Conservation (phyloP, 1,140 invertebrate species). For the Drosophila lowei region DNA sequence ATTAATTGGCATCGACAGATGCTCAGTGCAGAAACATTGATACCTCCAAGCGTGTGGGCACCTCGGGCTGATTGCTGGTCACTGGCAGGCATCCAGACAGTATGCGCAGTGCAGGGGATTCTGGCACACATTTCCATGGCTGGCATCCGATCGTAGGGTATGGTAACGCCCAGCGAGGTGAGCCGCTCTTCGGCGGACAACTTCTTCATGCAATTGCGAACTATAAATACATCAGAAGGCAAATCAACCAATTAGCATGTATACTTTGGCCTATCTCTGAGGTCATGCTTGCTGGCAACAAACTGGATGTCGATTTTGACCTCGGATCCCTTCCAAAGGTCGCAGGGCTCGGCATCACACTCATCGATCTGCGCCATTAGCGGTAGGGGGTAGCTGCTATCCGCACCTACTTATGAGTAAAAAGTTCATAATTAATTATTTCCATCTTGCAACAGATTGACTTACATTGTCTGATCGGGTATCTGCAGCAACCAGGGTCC, state of each 20-base stretch:
- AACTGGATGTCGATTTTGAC: constrained; percentile 69
- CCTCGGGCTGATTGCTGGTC: constrained; percentile 54
- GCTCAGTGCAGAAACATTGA: constrained; percentile 59
- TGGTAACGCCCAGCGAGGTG: constrained; percentile 63
- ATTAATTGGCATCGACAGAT: constrained; percentile 52
- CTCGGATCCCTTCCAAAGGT: constrained; percentile 55
- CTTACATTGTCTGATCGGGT: constrained; percentile 58
- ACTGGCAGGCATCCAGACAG: constrained; percentile 69
- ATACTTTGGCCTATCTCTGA: too few relatives aligned
- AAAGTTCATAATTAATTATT: too few relatives aligned
- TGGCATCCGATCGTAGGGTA: constrained; percentile 55
- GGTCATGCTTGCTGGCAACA: constrained; percentile 63
- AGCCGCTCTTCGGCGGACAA: constrained; percentile 54
- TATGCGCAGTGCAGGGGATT: constrained; percentile 70
- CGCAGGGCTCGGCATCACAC: constrained; percentile 60
- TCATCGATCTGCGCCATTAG: constrained; percentile 68
- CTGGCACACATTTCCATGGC: constrained; percentile 58
- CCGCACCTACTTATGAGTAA: neutral
- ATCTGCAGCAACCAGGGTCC: constrained; percentile 13
- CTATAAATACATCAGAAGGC: too few relatives aligned
- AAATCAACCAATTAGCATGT: neutral
- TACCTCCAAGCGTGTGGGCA: constrained; percentile 65
- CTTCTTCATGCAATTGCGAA: constrained; percentile 48
- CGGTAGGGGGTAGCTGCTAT: constrained; percentile 38
- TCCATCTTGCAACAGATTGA: too few relatives aligned